Evolutionary conservation across 1,140 invertebrate genomes (phyloP), one percentile per base, ranked within the genome.

Genomic region (Drosophila willistoni): DNA sequence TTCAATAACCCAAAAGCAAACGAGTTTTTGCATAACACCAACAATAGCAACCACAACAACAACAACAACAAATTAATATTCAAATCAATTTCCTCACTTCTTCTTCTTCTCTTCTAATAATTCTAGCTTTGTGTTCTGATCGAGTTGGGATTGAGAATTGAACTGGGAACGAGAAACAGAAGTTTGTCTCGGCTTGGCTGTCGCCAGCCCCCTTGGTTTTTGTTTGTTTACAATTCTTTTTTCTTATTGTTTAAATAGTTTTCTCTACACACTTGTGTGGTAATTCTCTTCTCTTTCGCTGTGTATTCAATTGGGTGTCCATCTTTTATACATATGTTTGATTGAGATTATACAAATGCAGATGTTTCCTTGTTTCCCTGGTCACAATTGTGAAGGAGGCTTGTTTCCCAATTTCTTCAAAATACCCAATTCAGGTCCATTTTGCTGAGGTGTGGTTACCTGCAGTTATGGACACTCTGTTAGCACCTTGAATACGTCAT

Each of bases 1-100:
- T 86, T 86, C 83, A 86, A 77, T 79, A 87, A 87, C 83, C 82
- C 66, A 42, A 59, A 61, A 44, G 22, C 25, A 74, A 86, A 87
- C 84, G 59, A 56, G 83, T 86, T 86, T 86, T 87, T 73, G 76
- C 79, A 86, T 87, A 82, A 62, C 54, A 34, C 0, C 34, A 36
- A n/a, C 25, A 73, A 61, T 64, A 71, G 64, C 54, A n/a, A n/a
- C n/a, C 79, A 86, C 82, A 82, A 62, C 54, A 34, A 0, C 34
- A 36, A n/a, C 25, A 73, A 61, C 67, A 71, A 64, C 54, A 69
- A 77, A 79, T 82, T 77, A 69, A 55, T 65, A 56, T 42, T 65
- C 56, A 59, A 39, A 19, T 36, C 14, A 14, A 39, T 19, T 59
- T 19, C 17, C 19, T 59, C 33, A 19, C 12, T 59, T 19, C 33